A percentile compares a stretch with the other conserved stretches of the same genome.
Conservation (phyloP, 2,888 invertebrate species). For the Ditula angustiorana region DNA sequence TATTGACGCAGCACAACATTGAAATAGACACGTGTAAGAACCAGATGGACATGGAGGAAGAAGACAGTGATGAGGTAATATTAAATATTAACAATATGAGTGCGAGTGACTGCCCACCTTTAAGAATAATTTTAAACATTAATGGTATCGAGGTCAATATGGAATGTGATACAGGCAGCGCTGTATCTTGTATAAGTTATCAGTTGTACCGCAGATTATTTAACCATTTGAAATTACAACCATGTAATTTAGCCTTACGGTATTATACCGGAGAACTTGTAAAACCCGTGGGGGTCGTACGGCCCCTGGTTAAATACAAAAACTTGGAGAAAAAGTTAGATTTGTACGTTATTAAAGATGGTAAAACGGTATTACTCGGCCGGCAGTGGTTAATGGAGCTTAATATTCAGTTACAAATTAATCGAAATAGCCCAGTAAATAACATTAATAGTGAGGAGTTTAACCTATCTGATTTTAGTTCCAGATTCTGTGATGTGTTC, state of each 20-base stretch:
- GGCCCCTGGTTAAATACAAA: conserved; percentile 24
- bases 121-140: neutral
- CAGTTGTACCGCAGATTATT: conserved; percentile 11
- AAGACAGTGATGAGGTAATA: conserved; percentile 17
- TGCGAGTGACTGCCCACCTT: neutral
- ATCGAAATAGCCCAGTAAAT: neutral
- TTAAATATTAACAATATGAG: neutral
- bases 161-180: conserved; percentile 42
- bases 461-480: conserved; percentile 1
- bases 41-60: neutral
- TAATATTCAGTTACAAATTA: neutral
- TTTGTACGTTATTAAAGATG: conserved; percentile 26
- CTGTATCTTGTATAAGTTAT: conserved; percentile 33
- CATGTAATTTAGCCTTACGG: conserved; percentile 10
- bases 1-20: neutral
- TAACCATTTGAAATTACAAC: conserved; percentile 4
- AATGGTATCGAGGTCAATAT: conserved; percentile 8
- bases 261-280: conserved; percentile 36
- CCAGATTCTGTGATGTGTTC: conserved; percentile 5
- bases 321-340: conserved; percentile 17
- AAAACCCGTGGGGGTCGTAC: conserved; percentile 22
- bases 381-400: conserved; percentile 21
- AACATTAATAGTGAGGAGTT: neutral
- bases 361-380: conserved; percentile 12
- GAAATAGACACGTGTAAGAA: neutral